Evolutionary conservation across 2,888 invertebrate species (phyloP).

Genomic region (Byasa hedistus): DNA sequence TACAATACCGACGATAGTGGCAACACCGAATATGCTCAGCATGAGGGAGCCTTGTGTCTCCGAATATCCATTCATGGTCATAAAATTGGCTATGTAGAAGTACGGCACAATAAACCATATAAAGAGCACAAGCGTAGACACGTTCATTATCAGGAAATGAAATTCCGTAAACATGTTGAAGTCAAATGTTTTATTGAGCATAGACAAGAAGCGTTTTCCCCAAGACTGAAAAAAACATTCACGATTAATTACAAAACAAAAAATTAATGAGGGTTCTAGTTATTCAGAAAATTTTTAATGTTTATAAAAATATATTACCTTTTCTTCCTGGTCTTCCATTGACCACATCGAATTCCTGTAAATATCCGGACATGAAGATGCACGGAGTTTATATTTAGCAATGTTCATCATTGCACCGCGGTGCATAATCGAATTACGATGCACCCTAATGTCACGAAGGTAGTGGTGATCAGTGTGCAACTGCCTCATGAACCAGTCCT

Average conservation of each 20-base stretch:
- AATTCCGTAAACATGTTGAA: conserved; percentile 90
- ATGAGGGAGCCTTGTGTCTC: conserved; percentile 87
- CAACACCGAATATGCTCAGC: conserved; percentile 91
- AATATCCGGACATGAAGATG: conserved; percentile 96
- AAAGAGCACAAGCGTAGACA: conserved; percentile 94
- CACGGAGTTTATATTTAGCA: conserved; percentile 89
- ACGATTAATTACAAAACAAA: too few species aligned
- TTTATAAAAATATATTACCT: conserved; percentile 41
- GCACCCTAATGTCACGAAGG: conserved; percentile 84
- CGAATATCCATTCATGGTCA: conserved; percentile 80
- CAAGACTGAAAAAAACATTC: conserved; percentile 84
- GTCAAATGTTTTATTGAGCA: conserved; percentile 87
- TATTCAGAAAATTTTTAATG: too few species aligned
- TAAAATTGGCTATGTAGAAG: conserved; percentile 93
- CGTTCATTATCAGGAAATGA: conserved; percentile 90
- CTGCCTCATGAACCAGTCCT: conserved; percentile 73
- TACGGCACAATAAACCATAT: conserved; percentile 97
- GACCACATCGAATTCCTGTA: conserved; percentile 93
- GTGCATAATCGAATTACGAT: conserved; percentile 92
- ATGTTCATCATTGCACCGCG: conserved; percentile 92
- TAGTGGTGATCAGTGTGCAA: conserved; percentile 83
- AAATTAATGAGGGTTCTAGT: too few species aligned
- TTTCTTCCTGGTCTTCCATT: conserved; percentile 86
- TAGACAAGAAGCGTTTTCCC: conserved; percentile 83
- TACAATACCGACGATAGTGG: conserved; percentile 94